Percentiles rank a stretch among this genome's conserved stretches.
These are phyloP conservation scores for Germaria angustata DNA, from an alignment of 2,888 invertebrate genomes.

Conservation along the genomic window DNA sequence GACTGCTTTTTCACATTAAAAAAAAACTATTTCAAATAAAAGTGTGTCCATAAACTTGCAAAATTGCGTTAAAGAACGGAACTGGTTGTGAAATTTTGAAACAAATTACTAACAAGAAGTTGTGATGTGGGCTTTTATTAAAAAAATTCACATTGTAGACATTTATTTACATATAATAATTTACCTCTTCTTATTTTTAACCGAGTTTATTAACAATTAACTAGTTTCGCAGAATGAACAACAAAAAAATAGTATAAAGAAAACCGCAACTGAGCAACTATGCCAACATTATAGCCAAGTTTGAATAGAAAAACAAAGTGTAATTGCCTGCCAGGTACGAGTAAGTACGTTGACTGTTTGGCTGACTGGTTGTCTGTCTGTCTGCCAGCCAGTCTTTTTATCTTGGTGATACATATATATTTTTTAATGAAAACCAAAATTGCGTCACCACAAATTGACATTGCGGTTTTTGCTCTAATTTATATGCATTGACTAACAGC, in stretches of 20 bases:
- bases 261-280: slow-evolving; percentile 41
- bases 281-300: slow-evolving; percentile 19
- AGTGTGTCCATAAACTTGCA: slow-evolving; percentile 12
- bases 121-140: slow-evolving; percentile 14
- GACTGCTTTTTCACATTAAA: not conserved
- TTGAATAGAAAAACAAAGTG: slow-evolving; percentile 29
- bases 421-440: slow-evolving; percentile 27
- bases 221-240: slow-evolving; percentile 36
- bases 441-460: slow-evolving; percentile 67
- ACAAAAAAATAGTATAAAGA: slow-evolving; percentile 17
- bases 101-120: slow-evolving; percentile 50
- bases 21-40: not conserved
- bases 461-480: slow-evolving; percentile 66
- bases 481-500: slow-evolving; percentile 61
- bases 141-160: not conserved
- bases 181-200: slow-evolving; percentile 52
- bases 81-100: slow-evolving; percentile 35
- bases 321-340: not conserved
- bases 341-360: not conserved
- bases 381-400: not conserved
- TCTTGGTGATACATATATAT: not conserved
- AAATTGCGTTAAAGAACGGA: not conserved
- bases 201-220: slow-evolving; percentile 41
- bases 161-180: slow-evolving; percentile 8
- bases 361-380: not conserved